phyloP scores from a whole-genome alignment of 2,888 invertebrate genomes.

The Tipula vernalis region DNA sequence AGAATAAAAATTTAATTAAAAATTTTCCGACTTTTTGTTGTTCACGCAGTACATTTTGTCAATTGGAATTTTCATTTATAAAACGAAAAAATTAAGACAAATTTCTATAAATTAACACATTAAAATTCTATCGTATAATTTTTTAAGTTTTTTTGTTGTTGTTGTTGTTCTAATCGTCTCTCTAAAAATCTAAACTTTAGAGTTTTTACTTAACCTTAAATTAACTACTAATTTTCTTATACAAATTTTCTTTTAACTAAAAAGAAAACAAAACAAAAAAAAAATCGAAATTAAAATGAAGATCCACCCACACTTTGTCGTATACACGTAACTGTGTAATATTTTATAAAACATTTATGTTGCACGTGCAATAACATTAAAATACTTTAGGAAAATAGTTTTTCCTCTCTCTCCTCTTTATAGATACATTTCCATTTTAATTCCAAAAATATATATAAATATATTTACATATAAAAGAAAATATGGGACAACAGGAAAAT shows the following conservation, averaged over 20 bases:
- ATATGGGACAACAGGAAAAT: conserved; percentile 4
- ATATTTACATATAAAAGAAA: background rate
- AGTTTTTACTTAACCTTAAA: background rate
- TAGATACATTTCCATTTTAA: background rate
- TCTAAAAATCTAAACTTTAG: background rate
- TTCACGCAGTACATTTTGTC: background rate
- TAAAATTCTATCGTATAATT: background rate
- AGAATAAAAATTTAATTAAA: background rate
- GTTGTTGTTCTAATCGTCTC: background rate
- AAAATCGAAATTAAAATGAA: background rate
- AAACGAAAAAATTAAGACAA: background rate
- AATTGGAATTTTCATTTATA: background rate
- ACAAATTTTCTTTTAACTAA: background rate
- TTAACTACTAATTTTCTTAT: background rate
- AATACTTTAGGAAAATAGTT: background rate
- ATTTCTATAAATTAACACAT: background rate
- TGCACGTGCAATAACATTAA: background rate
- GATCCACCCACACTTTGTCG: background rate
- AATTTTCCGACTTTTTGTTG: background rate
- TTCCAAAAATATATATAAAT: background rate
- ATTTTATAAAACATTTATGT: conserved; percentile 4
- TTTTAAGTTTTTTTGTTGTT: background rate
- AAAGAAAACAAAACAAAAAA: background rate
- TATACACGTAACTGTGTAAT: background rate
- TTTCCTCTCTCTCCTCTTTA: background rate